Evolutionary conservation across 2,888 invertebrate genomes (phyloP).

Genomic region (Phytoseiulus persimilis): DNA sequence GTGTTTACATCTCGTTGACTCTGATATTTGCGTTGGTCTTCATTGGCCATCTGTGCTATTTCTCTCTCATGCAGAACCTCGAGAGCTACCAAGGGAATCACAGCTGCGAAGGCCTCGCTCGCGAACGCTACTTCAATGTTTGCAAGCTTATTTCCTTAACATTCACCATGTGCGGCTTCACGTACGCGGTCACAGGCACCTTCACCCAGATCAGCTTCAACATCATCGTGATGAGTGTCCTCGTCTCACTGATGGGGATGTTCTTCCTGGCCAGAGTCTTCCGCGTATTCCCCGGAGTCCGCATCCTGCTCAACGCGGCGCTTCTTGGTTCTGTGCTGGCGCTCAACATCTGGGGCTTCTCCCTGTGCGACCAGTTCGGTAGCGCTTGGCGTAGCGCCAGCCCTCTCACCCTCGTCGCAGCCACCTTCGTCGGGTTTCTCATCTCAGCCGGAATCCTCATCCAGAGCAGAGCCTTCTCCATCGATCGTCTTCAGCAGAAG

Average conservation of each 20-base stretch:
- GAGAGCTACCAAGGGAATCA: background rate
- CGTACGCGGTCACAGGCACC: slow-evolving; percentile 24
- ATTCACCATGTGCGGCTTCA: slow-evolving; percentile 21
- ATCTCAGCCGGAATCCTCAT: slow-evolving; percentile 23
- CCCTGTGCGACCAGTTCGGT: slow-evolving; percentile 19
- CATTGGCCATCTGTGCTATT: slow-evolving; percentile 17
- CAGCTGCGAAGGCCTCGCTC: background rate
- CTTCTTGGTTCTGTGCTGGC: slow-evolving; percentile 7
- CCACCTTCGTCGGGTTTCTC: background rate
- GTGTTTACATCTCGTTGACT: slow-evolving; percentile 13
- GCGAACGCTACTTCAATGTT: background rate
- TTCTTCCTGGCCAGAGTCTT: background rate
- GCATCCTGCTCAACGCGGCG: slow-evolving; percentile 10
- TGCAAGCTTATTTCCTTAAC: background rate
- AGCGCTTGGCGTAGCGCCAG: background rate
- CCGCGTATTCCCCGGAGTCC: background rate
- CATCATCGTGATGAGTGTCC: background rate
- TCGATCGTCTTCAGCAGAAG: background rate
- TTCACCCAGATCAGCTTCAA: slow-evolving; percentile 35
- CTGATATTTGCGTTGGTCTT: slow-evolving; percentile 8
- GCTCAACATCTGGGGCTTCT: slow-evolving; percentile 7
- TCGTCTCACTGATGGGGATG: background rate
- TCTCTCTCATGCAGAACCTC: background rate
- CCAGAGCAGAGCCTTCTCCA: too few species aligned
- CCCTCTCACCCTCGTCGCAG: background rate